phyloP scores from a whole-genome alignment of 1,140 invertebrate species.

The Aphis craccivora region DNA sequence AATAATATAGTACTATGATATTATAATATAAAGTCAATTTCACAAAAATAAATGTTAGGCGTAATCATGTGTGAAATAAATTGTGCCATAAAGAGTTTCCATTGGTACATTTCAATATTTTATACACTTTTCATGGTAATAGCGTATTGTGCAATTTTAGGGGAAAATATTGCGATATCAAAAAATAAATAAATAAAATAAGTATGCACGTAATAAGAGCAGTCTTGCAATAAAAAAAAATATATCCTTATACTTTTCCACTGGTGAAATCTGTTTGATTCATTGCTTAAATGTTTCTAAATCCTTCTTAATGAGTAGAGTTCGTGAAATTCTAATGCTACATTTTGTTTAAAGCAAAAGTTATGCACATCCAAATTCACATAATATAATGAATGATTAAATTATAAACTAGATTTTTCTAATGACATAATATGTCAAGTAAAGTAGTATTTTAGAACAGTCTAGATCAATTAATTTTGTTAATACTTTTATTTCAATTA shows the following conservation, averaged over 20 bases:
- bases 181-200: background rate
- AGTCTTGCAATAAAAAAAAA: background rate
- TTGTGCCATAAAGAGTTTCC: background rate
- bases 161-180: background rate
- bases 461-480: background rate
- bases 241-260: background rate
- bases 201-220: background rate
- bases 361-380: background rate
- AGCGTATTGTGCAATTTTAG: background rate
- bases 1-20: background rate
- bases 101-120: background rate
- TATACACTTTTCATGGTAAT: conserved; percentile 18
- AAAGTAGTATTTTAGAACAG: background rate
- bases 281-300: background rate
- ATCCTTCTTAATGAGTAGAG: background rate
- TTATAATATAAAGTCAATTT: background rate
- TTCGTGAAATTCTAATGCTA: background rate
- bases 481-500: background rate
- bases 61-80: background rate
- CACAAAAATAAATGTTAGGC: background rate
- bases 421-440: background rate
- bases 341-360: background rate
- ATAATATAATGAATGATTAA: background rate
- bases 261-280: conserved; percentile 20
- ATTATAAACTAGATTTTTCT: background rate